A percentile compares a stretch with the other conserved stretches of the same genome.
phyloP scores from a whole-genome alignment of 2,113 vertebrate species.

The Bos taurus region DNA sequence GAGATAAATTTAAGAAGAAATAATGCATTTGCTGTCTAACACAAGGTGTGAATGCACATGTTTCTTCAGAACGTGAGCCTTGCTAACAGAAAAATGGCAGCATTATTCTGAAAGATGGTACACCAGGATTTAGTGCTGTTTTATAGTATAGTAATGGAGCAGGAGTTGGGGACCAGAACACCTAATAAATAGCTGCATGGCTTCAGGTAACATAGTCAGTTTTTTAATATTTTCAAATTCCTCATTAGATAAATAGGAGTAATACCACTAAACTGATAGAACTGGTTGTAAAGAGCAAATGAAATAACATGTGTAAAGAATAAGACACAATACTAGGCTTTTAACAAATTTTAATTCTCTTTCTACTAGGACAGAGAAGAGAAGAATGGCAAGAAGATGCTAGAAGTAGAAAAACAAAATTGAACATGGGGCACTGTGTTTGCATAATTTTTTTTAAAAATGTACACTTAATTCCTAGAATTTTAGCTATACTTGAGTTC shows the following conservation, averaged over 20 bases:
- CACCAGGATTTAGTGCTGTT: not conserved
- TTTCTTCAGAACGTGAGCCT: not conserved
- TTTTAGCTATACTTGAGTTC: not conserved
- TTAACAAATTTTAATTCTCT: not conserved
- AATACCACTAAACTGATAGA: not conserved
- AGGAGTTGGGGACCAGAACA: not conserved
- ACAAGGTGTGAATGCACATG: not conserved
- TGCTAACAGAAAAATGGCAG: not conserved
- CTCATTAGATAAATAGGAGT: not conserved
- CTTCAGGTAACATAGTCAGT: not conserved
- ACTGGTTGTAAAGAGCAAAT: not conserved
- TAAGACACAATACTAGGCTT: not conserved
- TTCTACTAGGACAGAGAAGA: not conserved
- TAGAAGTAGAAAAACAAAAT: not conserved
- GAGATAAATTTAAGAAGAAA: not conserved
- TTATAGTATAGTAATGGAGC: not conserved
- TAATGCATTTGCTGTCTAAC: not conserved
- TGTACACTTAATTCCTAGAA: not conserved
- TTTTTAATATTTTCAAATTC: not conserved
- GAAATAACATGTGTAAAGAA: not conserved
- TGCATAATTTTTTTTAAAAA: not conserved
- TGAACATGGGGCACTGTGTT: not conserved
- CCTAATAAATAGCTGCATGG: not conserved
- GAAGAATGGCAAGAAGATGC: not conserved
- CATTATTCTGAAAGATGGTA: not conserved